A percentile compares a stretch with the other conserved stretches of the same genome.
These are phyloP conservation scores for Lordiphosa stackelbergi DNA, from an alignment of 1,140 invertebrate genomes.

Conservation along the genomic window DNA sequence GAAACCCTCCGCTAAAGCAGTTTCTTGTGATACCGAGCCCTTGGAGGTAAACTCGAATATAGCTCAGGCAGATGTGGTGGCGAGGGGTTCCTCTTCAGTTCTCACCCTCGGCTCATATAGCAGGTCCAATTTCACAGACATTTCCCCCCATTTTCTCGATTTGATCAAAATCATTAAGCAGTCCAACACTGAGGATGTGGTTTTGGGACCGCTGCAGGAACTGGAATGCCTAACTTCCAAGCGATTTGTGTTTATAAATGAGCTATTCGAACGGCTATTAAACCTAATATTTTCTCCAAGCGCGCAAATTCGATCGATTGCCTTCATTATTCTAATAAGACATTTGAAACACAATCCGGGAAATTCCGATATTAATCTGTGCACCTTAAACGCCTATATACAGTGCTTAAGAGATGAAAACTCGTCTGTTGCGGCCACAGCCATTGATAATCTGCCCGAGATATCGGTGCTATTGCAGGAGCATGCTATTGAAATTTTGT, in stretches of 20 bases:
- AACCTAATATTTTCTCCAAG: slow-evolving; percentile 82
- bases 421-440: slow-evolving; percentile 86
- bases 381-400: slow-evolving; percentile 86
- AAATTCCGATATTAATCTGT: slow-evolving; percentile 76
- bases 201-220: slow-evolving; percentile 83
- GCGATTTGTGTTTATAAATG: slow-evolving; percentile 82
- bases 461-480: slow-evolving; percentile 90
- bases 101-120: slow-evolving; percentile 44
- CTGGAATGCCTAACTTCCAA: slow-evolving; percentile 84
- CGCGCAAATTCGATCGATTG: slow-evolving; percentile 81
- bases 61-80: slow-evolving; percentile 20
- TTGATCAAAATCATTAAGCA: slow-evolving; percentile 69
- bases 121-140: slow-evolving; percentile 48
- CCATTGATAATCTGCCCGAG: slow-evolving; percentile 90
- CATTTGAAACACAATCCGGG: slow-evolving; percentile 83
- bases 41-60: slow-evolving; percentile 13
- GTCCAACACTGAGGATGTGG: slow-evolving; percentile 78
- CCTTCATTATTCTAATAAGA: slow-evolving; percentile 82
- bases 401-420: slow-evolving; percentile 88
- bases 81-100: slow-evolving; percentile 42
- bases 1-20: slow-evolving; percentile 23
- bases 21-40: slow-evolving; percentile 10
- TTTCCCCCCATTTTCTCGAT: slow-evolving; percentile 76
- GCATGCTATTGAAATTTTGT: slow-evolving; percentile 86
- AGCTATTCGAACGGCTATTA: slow-evolving; percentile 82